Conservation (phyloP, 1,140 invertebrate species). For the Drosophila mojavensis region DNA sequence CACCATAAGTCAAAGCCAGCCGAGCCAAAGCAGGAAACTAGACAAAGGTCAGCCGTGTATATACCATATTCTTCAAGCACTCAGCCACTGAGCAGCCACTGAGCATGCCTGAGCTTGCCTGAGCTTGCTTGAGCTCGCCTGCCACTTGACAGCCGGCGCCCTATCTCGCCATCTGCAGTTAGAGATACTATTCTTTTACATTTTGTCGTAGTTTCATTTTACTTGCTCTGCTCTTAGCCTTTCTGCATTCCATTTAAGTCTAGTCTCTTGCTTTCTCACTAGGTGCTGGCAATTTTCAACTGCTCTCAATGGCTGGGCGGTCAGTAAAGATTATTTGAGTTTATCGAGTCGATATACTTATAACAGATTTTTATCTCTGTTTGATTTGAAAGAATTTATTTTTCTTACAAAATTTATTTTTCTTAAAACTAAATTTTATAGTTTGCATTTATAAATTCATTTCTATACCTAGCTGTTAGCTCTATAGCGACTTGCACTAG, state of each 20-base stretch:
- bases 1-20: constrained; percentile 75
- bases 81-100: constrained; percentile 4
- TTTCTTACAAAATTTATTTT: too few species aligned
- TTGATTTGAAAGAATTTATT: too few species aligned
- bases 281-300: constrained; percentile 8
- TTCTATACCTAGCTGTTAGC: too few species aligned
- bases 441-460: too few species aligned
- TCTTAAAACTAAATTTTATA: too few species aligned
- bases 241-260: constrained; percentile 1
- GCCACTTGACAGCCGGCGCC: constrained; percentile 34
- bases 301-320: constrained; percentile 8
- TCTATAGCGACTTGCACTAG: too few species aligned
- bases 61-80: constrained; percentile 15
- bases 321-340: constrained; percentile 21
- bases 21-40: constrained; percentile 55
- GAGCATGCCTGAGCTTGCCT: constrained; percentile 6
- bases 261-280: not conserved
- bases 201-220: constrained; percentile 54
- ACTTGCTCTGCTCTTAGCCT: constrained; percentile 46
- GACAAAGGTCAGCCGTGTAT: constrained; percentile 62
- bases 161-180: constrained; percentile 60
- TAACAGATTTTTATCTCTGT: not conserved
- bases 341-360: not conserved
- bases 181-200: constrained; percentile 64
- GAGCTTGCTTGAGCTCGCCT: not conserved